A percentile compares a stretch with the other conserved stretches of the same genome.
Evolutionary conservation across 1,140 invertebrate species (phyloP).

Genomic region (Solen grandis): DNA sequence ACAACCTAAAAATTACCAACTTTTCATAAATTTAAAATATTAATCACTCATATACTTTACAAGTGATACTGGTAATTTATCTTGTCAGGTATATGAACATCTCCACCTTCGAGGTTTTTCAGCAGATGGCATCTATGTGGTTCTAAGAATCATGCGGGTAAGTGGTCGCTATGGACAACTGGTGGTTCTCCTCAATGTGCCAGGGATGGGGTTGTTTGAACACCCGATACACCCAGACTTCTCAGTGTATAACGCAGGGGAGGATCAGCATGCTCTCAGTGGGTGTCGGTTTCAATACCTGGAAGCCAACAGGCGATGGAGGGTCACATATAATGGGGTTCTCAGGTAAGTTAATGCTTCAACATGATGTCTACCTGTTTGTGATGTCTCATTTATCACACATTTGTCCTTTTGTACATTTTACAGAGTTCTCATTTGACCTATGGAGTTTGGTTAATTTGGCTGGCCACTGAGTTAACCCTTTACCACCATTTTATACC

Average conservation of each 20-base stretch:
- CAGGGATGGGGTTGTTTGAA: slow-evolving; percentile 66
- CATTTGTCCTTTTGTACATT: neutral
- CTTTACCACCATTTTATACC: neutral
- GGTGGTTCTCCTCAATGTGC: slow-evolving; percentile 66
- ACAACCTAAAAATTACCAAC: no score
- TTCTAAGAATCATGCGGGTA: slow-evolving; percentile 60
- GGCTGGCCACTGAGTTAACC: neutral
- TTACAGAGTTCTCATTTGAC: neutral
- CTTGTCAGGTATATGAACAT: no score
- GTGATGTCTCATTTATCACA: neutral
- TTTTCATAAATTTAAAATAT: no score
- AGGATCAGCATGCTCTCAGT: slow-evolving; percentile 81
- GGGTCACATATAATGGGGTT: slow-evolving; percentile 85
- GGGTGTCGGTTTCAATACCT: slow-evolving; percentile 83
- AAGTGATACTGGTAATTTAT: no score
- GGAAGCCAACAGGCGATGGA: slow-evolving; percentile 82
- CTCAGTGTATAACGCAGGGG: slow-evolving; percentile 70
- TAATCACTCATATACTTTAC: no score
- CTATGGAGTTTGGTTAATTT: neutral
- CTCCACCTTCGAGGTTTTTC: no score
- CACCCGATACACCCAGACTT: slow-evolving; percentile 81
- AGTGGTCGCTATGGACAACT: slow-evolving; percentile 61
- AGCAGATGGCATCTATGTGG: slow-evolving; percentile 59
- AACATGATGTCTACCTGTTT: neutral
- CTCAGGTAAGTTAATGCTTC: slow-evolving; percentile 75